phyloP scores from a whole-genome alignment of 2,797 vertebrate genomes.

The Harpagifer antarcticus region DNA sequence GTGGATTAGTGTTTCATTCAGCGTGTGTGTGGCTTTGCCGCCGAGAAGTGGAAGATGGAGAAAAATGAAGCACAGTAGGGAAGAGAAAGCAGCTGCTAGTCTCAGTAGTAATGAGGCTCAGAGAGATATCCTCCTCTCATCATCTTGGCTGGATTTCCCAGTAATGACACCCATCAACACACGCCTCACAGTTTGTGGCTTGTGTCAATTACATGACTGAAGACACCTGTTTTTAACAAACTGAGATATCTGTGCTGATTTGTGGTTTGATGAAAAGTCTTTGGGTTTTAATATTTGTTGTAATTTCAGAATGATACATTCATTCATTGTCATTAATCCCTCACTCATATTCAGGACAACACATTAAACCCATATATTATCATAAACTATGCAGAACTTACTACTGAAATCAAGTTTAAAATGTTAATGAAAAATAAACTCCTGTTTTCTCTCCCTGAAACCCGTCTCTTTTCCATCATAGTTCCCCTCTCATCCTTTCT shows the following conservation, averaged over 20 bases:
- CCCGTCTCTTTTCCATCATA: not conserved
- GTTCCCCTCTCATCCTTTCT: not conserved
- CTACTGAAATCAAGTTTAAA: no score
- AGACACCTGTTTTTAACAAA: conserved; percentile 13
- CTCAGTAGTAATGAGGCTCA: conserved; percentile 24
- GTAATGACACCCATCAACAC: conserved; percentile 20
- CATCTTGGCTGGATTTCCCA: not conserved
- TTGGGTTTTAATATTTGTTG: not conserved
- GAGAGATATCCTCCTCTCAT: conserved; percentile 33
- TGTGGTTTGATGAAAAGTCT: no score
- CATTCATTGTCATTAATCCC: not conserved
- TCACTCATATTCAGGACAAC: conserved; percentile 2
- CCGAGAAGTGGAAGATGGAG: conserved; percentile 26
- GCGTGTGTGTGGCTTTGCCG: conserved; percentile 2
- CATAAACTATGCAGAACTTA: not conserved
- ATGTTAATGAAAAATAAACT: no score
- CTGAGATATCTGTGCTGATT: not conserved
- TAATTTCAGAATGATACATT: not conserved
- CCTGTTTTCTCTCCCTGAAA: not conserved
- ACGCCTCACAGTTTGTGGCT: conserved; percentile 8
- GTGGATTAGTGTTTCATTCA: not conserved
- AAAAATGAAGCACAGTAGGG: conserved; percentile 10
- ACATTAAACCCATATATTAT: not conserved
- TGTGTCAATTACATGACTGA: conserved; percentile 1
- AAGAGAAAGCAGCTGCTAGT: conserved; percentile 29